Evolutionary conservation across 2,888 invertebrate genomes (phyloP).

Genomic region (Cantharis nigra): DNA sequence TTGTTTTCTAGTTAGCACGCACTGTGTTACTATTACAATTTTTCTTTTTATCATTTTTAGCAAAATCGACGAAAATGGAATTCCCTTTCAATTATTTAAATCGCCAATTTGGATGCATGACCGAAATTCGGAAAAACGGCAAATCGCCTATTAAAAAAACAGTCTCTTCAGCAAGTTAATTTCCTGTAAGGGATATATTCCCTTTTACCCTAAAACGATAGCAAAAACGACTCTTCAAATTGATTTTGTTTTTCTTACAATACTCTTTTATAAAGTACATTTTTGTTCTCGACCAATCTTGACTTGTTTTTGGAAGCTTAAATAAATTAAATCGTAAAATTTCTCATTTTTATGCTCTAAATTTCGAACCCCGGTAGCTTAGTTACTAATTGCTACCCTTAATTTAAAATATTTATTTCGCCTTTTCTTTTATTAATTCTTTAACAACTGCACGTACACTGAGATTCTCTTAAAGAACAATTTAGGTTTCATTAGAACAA

Average conservation of each 20-base stretch:
- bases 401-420: background rate
- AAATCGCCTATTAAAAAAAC: constrained; percentile 29
- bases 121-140: constrained; percentile 26
- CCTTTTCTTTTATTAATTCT: background rate
- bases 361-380: background rate
- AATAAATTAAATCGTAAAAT: background rate
- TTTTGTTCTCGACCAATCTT: background rate
- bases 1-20: constrained; percentile 15
- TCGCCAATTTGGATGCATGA: constrained; percentile 27
- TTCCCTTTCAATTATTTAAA: constrained; percentile 26
- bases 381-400: background rate
- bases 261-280: background rate
- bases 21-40: background rate
- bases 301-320: background rate
- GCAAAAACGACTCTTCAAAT: constrained; percentile 25
- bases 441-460: background rate
- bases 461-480: background rate
- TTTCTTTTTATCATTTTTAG: background rate
- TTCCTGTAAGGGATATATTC: constrained; percentile 26
- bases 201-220: constrained; percentile 17
- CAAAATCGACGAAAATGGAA: constrained; percentile 17
- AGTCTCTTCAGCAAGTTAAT: constrained; percentile 30
- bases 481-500: background rate
- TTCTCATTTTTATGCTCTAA: background rate
- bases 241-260: constrained; percentile 21